phyloP scores from a whole-genome alignment of 2,113 vertebrate species.

The Argyrosomus japonicus region DNA sequence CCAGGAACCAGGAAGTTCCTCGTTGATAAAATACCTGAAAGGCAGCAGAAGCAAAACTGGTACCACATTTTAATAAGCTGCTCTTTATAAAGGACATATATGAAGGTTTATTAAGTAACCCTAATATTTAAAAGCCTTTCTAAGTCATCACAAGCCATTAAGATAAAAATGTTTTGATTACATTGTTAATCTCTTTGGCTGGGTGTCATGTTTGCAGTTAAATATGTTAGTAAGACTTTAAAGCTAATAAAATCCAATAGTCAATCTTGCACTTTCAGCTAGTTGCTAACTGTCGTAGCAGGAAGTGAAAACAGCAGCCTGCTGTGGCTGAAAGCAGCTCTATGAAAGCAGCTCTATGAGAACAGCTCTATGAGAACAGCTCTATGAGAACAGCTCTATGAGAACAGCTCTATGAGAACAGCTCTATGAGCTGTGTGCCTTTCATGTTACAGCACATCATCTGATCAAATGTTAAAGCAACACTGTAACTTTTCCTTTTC shows the following conservation, averaged over 20 bases:
- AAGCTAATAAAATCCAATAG: background rate
- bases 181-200: background rate
- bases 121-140: background rate
- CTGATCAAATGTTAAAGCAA: background rate
- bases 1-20: background rate
- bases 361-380: no score
- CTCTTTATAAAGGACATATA: background rate
- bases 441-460: background rate
- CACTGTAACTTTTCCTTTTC: no score
- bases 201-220: background rate
- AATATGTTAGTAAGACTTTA: background rate
- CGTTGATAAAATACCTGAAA: slow-evolving; percentile 9
- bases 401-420: no score
- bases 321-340: no score
- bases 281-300: background rate
- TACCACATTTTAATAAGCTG: background rate
- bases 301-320: background rate
- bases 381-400: no score
- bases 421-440: background rate
- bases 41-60: slow-evolving; percentile 43
- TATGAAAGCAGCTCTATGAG: background rate
- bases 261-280: background rate
- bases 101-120: no score
- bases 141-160: background rate
- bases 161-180: background rate